Percentiles rank a stretch among this genome's conserved stretches.
Evolutionary conservation across 1,140 invertebrate species (phyloP).

Genomic region (Caenorhabditis brenneri): DNA sequence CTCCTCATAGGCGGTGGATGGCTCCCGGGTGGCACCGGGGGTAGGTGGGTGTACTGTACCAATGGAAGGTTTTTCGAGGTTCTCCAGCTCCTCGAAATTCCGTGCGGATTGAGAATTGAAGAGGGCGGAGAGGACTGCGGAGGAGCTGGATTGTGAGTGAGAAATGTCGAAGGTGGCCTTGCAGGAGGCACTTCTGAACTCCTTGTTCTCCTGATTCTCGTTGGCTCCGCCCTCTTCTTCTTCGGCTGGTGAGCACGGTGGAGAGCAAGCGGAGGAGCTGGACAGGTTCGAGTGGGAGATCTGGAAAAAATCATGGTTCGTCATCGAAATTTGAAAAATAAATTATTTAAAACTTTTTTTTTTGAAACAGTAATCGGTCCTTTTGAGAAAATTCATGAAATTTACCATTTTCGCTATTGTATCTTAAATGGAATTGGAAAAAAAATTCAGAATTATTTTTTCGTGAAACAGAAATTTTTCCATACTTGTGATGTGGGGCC

Average conservation of each 20-base stretch:
- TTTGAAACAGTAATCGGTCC: too few species aligned
- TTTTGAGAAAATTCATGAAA: too few species aligned
- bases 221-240: background rate
- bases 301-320: constrained; percentile 5
- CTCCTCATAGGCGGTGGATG: constrained; percentile 4
- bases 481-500: too few species aligned
- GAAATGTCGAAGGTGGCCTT: background rate
- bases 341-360: too few species aligned
- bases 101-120: background rate
- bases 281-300: constrained; percentile 51
- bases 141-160: constrained; percentile 16
- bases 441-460: too few species aligned
- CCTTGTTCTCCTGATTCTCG: background rate
- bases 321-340: too few species aligned
- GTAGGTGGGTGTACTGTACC: constrained; percentile 34
- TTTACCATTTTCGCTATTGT: too few species aligned
- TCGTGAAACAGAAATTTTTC: too few species aligned
- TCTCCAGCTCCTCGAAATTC: constrained; percentile 1
- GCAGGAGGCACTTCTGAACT: constrained; percentile 12
- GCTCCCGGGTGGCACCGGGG: background rate
- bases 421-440: too few species aligned
- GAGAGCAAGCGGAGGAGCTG: constrained; percentile 44
- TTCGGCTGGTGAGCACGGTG: background rate
- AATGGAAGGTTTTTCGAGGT: background rate
- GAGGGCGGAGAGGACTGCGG: background rate